These are phyloP conservation scores for Smithornis capensis DNA, from an alignment of 2,113 vertebrate genomes.

Conservation along the genomic window DNA sequence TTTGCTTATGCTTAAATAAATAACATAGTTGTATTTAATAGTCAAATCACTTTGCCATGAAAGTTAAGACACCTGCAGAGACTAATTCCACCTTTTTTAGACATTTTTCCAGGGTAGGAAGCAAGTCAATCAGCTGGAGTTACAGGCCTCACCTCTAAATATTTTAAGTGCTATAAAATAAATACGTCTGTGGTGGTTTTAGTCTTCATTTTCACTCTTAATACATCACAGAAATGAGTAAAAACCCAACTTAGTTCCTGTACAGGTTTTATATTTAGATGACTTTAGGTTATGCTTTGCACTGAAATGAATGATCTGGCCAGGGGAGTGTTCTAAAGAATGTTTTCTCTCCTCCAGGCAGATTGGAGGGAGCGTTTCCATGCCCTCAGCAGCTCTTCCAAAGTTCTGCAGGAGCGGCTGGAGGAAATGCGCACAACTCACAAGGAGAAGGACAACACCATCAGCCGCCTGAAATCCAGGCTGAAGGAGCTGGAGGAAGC, in stretches of 20 bases:
- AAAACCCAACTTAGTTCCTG: fast-evolving
- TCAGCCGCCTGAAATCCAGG: conserved; percentile 73
- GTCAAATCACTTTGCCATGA: no score
- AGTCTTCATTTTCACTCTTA: not conserved
- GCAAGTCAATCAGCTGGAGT: no score
- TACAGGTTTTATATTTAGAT: not conserved
- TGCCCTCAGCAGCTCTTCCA: conserved; percentile 74
- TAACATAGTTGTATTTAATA: no score
- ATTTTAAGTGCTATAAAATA: not conserved
- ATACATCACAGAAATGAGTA: not conserved
- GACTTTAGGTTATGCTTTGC: not conserved
- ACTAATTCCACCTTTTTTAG: no score
- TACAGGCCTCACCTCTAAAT: no score
- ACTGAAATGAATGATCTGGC: not conserved
- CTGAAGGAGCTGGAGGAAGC: conserved; percentile 85
- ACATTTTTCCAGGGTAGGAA: no score
- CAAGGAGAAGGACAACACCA: conserved; percentile 85
- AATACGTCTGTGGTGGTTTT: not conserved
- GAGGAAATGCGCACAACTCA: conserved; percentile 83
- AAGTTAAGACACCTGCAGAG: no score
- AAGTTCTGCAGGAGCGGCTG: conserved; percentile 81
- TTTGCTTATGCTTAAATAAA: no score
- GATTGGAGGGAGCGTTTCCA: conserved; percentile 87
- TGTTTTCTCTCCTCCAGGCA: conserved; percentile 59
- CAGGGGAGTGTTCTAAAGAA: not conserved